A percentile compares a stretch with the other conserved stretches of the same genome.
Conservation (phyloP, 2,888 invertebrate species). For the Junonia oenone region DNA sequence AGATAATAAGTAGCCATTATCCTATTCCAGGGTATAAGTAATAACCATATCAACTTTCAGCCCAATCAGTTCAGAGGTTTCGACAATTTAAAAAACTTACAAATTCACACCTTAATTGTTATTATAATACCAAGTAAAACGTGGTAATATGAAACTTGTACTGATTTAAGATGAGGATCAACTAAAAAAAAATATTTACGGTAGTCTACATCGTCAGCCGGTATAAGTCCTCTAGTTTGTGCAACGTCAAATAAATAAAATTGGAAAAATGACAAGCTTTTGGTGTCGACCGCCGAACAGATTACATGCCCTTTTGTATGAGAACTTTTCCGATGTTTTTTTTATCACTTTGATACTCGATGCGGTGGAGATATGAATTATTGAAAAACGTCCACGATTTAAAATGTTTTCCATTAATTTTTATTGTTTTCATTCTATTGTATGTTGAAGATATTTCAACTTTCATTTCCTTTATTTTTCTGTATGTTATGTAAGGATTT, state of each 20-base stretch:
- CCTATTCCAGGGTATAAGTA: no score
- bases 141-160: no score
- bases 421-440: background rate
- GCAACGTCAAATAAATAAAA: slow-evolving; percentile 2
- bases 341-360: slow-evolving; percentile 12
- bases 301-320: slow-evolving; percentile 11
- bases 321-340: background rate
- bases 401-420: background rate
- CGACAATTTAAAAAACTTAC: no score
- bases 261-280: slow-evolving; percentile 4
- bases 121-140: no score
- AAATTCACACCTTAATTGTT: no score
- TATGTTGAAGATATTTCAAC: background rate
- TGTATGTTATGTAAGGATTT: no score
- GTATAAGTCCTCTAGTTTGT: background rate
- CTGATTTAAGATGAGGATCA: no score
- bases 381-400: background rate
- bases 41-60: no score
- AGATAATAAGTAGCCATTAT: no score
- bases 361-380: slow-evolving; percentile 3
- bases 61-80: no score
- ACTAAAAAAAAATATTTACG: background rate
- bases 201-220: background rate
- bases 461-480: no score
- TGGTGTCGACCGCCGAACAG: slow-evolving; percentile 8